phyloP scores from a whole-genome alignment of 2,113 vertebrate species.

The Jaculus jaculus region DNA sequence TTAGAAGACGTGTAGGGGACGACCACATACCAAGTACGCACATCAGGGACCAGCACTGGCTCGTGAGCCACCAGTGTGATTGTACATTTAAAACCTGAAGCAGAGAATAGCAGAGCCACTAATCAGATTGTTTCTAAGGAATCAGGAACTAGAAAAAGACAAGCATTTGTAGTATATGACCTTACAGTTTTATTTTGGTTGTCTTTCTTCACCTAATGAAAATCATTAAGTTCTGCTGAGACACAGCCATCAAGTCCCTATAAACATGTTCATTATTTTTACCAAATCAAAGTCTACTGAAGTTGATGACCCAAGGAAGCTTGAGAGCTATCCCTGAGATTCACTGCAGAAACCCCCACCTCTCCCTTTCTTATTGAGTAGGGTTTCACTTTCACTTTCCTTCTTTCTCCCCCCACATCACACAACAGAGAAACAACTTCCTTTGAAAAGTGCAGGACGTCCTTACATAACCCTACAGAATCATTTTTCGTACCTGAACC shows the following conservation, averaged over 20 bases:
- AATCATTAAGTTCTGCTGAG: not conserved
- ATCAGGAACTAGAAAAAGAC: not conserved
- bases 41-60: not conserved
- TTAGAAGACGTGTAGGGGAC: not conserved
- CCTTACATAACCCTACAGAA: not conserved
- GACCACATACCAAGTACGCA: not conserved
- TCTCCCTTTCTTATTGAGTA: not conserved
- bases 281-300: not conserved
- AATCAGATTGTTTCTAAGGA: not conserved
- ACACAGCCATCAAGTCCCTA: not conserved
- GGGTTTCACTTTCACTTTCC: not conserved
- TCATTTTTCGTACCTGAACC: not conserved
- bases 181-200: not conserved
- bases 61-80: not conserved
- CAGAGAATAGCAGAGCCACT: not conserved
- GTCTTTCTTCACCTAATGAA: not conserved
- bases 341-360: not conserved
- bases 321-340: not conserved
- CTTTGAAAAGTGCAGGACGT: not conserved
- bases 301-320: not conserved
- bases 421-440: not conserved
- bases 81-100: not conserved
- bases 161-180: not conserved
- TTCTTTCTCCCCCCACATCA: not conserved
- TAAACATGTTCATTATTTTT: not conserved